Conservation (phyloP, 2,888 invertebrate genomes). For the Caenorhabditis macrosperma region DNA sequence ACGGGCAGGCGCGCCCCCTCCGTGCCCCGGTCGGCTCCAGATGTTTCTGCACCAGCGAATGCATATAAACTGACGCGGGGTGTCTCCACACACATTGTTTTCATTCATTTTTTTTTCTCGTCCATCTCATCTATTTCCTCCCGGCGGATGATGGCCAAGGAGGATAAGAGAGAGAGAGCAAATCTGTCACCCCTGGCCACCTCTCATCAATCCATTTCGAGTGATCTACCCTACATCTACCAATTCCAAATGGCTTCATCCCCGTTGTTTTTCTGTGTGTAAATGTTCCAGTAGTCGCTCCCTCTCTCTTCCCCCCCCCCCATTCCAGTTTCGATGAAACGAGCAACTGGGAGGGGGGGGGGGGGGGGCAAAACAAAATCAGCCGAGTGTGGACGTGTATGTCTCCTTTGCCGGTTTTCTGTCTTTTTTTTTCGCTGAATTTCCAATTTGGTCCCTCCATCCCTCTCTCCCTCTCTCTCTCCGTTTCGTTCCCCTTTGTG, state of each 20-base stretch:
- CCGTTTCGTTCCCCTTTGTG: no score
- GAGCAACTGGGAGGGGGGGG: no score
- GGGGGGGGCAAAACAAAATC: constrained; percentile 27
- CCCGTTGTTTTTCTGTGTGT: no score
- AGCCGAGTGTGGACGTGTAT: constrained; percentile 39
- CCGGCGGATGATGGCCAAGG: not conserved
- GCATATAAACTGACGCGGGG: constrained; percentile 45
- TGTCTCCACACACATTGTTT: constrained; percentile 32
- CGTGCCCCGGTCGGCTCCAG: constrained; percentile 21
- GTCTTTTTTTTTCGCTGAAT: not conserved
- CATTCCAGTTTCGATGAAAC: constrained; percentile 41
- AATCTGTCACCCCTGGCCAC: no score
- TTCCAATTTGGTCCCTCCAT: no score
- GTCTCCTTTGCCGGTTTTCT: not conserved
- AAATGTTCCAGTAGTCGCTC: no score
- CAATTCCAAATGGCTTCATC: no score
- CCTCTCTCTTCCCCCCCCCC: no score
- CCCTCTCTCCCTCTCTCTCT: no score
- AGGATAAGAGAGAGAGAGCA: not conserved
- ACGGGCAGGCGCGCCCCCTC: constrained; percentile 22
- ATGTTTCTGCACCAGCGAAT: constrained; percentile 55
- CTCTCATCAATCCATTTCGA: no score
- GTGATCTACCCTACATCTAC: no score
- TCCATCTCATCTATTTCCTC: not conserved
- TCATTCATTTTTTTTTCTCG: constrained; percentile 23